Evolutionary conservation across 1,140 invertebrate genomes (phyloP), one percentile per base, ranked within the genome.

Genomic region (Macrobrachium nipponense): DNA sequence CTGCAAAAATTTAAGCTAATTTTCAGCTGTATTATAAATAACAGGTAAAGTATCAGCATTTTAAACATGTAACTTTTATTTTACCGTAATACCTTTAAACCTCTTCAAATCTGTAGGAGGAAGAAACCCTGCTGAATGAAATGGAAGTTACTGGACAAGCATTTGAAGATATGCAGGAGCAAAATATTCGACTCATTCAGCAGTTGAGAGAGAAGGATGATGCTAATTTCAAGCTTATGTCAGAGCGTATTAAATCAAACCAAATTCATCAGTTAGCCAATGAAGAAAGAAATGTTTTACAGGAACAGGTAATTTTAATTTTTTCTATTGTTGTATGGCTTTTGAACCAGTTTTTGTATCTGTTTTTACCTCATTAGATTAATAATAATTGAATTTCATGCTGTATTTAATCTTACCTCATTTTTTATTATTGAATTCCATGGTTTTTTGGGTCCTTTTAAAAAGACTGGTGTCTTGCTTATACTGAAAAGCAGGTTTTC

Each of bases 131-230:
- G 78, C 92, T 99, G 6, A 99, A 98, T 90, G 99, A 99, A 92
- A 99, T 99, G 97, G 99, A 99, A 91, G 97, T 99, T 0, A 99
- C 98, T 0, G 98, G 98, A 0, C 98, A 99, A 92, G 98, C 98
- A 0, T 99, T 99, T 91, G 98, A 99, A 92, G 98, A 99, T 90
- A 99, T 99, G 97, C 98, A 99, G 91, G 98, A 99, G 90, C 98
- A 99, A 91, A 99, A 99, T 92, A 97, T 97, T 0, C 92, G 98
- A 51, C 93, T 99, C 15, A 96, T 99, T 77, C 97, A 99, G 90
- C 98, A 99, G 91, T 92, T 99, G 20, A 92, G 97, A 5, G 98
- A 99, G 91, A 99, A 99, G 90, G 98, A 99, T 91, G 98, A 99
- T 91, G 98, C 98, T 5, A 99, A 99, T 92, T 99, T 99, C 90